phyloP scores from a whole-genome alignment of 2,797 vertebrate genomes.

The Bradypus variegatus region DNA sequence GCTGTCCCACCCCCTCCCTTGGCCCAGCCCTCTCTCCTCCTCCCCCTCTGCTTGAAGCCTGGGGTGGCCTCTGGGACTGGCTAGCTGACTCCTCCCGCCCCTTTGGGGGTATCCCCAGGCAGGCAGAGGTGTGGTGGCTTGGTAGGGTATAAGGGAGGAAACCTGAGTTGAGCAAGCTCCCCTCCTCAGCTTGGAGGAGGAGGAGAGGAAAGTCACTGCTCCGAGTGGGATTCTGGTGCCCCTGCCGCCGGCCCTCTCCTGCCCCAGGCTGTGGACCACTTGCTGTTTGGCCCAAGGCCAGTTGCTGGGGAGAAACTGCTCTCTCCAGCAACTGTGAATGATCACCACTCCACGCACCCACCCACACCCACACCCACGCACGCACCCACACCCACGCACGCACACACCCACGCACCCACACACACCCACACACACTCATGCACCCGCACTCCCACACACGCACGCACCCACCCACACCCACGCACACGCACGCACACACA shows the following conservation, averaged over 20 bases:
- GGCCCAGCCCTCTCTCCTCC: neutral
- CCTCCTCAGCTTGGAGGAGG: neutral
- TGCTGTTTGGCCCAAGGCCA: slow-evolving; percentile 51
- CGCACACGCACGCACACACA: no score
- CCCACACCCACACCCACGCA: no score
- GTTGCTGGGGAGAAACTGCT: slow-evolving; percentile 55
- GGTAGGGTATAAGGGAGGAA: neutral
- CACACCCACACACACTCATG: no score
- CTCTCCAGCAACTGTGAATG: slow-evolving; percentile 46
- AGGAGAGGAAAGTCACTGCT: slow-evolving; percentile 39
- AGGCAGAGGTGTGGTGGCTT: neutral
- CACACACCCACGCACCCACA: rapidly evolving
- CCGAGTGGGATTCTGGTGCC: neutral
- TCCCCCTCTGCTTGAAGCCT: slow-evolving; percentile 1
- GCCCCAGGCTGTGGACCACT: slow-evolving; percentile 38
- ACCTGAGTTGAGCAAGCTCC: neutral
- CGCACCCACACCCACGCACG: no score
- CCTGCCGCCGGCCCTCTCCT: neutral
- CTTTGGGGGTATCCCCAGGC: slow-evolving; percentile 28
- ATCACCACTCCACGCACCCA: neutral
- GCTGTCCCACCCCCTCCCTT: slow-evolving; percentile 53
- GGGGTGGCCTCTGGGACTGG: slow-evolving; percentile 9
- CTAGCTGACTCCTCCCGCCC: slow-evolving; percentile 2
- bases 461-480: no score
- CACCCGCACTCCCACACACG: no score